These are phyloP conservation scores for Caenorhabditis becei DNA, from an alignment of 2,888 invertebrate species.

Conservation along the genomic window DNA sequence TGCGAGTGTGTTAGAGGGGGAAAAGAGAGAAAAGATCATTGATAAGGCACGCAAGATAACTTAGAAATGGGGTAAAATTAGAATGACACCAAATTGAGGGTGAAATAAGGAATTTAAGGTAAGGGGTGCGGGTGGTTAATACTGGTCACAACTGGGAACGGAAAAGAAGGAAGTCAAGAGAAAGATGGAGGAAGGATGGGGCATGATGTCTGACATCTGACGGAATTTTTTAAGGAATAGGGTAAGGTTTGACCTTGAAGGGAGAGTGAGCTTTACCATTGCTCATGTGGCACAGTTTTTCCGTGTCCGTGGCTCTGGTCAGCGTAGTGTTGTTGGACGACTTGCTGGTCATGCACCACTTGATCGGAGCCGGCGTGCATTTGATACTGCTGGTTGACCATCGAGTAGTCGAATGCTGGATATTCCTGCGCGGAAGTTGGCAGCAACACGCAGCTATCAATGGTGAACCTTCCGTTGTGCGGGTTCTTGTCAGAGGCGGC, in stretches of 20 bases:
- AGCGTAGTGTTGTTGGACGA: slow-evolving; percentile 35
- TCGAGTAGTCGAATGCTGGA: slow-evolving; percentile 71
- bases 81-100: slow-evolving; percentile 47
- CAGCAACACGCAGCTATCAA: slow-evolving; percentile 70
- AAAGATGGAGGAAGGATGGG: background rate
- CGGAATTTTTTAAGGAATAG: slow-evolving; percentile 10
- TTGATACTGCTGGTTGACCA: slow-evolving; percentile 62
- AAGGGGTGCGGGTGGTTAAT: slow-evolving; percentile 12
- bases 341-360: slow-evolving; percentile 37
- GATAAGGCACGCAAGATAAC: slow-evolving; percentile 48
- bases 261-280: slow-evolving; percentile 59
- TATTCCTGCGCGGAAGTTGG: slow-evolving; percentile 67
- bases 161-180: slow-evolving; percentile 12
- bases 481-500: slow-evolving; percentile 35
- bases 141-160: slow-evolving; percentile 57
- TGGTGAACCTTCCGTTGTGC: slow-evolving; percentile 61
- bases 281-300: slow-evolving; percentile 69
- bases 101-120: background rate
- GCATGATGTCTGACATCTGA: slow-evolving; percentile 51
- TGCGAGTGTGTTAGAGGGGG: background rate
- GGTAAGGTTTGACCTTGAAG: background rate
- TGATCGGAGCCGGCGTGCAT: slow-evolving; percentile 60
- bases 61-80: slow-evolving; percentile 18
- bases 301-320: slow-evolving; percentile 53
- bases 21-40: slow-evolving; percentile 34